Percentiles rank a stretch among this genome's conserved stretches.
These are phyloP conservation scores for Sinhomidia bicolor DNA, from an alignment of 2,888 invertebrate species.

Conservation along the genomic window DNA sequence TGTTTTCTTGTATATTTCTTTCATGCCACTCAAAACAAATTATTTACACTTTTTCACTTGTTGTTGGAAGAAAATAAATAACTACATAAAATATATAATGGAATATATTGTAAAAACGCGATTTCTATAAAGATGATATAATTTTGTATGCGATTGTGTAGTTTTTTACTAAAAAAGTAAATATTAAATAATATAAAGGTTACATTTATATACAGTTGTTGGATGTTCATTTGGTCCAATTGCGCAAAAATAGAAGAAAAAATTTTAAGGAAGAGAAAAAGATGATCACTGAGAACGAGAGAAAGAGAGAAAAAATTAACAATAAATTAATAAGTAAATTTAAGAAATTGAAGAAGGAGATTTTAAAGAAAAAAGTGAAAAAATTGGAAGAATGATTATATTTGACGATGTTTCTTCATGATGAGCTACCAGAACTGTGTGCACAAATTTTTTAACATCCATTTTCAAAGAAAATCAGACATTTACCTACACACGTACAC, in stretches of 20 bases:
- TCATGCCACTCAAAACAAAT: not conserved
- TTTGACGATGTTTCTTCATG: constrained; percentile 33
- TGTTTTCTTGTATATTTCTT: too few relatives aligned
- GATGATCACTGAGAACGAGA: not conserved
- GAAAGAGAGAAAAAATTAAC: constrained; percentile 13
- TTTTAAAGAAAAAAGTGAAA: constrained; percentile 19
- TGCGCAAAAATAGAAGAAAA: not conserved
- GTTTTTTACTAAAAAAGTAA: not conserved
- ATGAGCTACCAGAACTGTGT: constrained; percentile 59
- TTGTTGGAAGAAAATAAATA: too few relatives aligned
- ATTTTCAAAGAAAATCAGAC: not conserved
- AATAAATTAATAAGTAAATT: not conserved
- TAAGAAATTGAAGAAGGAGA: not conserved
- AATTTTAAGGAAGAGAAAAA: not conserved
- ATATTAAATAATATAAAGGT: not conserved
- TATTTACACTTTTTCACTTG: constrained; percentile 36
- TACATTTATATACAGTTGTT: too few relatives aligned
- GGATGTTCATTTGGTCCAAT: constrained; percentile 1
- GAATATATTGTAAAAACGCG: not conserved
- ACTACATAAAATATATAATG: not conserved
- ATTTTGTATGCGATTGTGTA: not conserved
- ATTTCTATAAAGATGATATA: too few relatives aligned
- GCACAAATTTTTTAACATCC: constrained; percentile 11
- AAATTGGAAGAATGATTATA: constrained; percentile 57
- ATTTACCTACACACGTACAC: not conserved